Evolutionary conservation across 2,113 vertebrate genomes (phyloP), one percentile per base, ranked within the genome.

Genomic region (Brienomyrus brachyistius): DNA sequence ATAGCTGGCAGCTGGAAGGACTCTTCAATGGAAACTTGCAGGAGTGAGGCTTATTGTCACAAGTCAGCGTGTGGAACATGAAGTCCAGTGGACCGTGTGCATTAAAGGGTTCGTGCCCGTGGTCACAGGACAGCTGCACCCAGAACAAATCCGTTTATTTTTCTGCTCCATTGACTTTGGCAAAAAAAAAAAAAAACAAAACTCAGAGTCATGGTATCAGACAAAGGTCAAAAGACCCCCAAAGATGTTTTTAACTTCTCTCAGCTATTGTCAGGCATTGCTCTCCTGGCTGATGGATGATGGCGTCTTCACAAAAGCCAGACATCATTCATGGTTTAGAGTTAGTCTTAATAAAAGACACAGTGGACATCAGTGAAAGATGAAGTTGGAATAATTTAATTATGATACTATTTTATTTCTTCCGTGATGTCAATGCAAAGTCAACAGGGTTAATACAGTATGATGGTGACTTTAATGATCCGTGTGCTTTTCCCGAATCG

Each of bases 401-500:
- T 48, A 84, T 84, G 21, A 84, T 48, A 11, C 21, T 23, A 9
- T 83, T 47, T 83, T 83, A 21, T n/a, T 48, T 84, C 45, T 19
- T 48, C 45, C 40, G 47, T 47, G 40, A 48, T 48, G 45, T 84
- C 82, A 84, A n/a, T 48, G 82, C 11, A 50, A 84, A 84, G 19
- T 45, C 43, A 84, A 45, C 82, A 84, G 6, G 82, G 82, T 84
- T 84, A 84, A 84, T 84, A 84, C 45, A 84, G 82, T 47, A 84
- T 84, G 8, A n/a, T 11, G 8, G 43, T 1, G 21, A 84, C 40
- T 48, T 48, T 19, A 84, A 84, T 3, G 35, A 43, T 84, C 82
- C 0, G 43, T 84, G 82, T 45, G 11, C 21, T 84, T 11, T 47
- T 48, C 82, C 82, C 15, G 21, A 43, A 23, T 45, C 45, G 21